These are phyloP conservation scores for Crenuchus spilurus DNA, from an alignment of 2,797 vertebrate genomes.

Conservation along the genomic window DNA sequence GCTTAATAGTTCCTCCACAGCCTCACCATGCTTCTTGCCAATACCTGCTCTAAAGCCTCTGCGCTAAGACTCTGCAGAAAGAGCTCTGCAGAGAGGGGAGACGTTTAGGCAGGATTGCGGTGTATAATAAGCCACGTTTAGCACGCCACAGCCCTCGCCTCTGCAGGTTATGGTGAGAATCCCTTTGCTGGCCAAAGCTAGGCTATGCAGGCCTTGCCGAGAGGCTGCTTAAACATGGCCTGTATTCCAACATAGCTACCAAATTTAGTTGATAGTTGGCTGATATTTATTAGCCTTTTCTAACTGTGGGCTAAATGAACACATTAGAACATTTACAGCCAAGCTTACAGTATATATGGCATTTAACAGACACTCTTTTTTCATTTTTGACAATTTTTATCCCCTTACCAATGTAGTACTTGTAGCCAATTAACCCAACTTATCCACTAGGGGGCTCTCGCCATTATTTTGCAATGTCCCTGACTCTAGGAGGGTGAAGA, in stretches of 20 bases:
- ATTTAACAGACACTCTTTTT: too few species aligned
- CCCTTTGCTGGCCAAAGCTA: not conserved
- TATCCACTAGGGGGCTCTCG: too few species aligned
- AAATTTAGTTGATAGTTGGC: too few species aligned
- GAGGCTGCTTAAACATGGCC: not conserved
- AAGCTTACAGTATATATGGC: too few species aligned
- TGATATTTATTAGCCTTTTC: too few species aligned
- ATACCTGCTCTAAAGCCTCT: constrained; percentile 33
- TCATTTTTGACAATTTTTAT: too few species aligned
- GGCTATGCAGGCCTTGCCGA: not conserved
- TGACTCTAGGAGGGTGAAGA: too few species aligned
- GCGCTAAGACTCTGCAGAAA: not conserved
- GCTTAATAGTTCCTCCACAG: constrained; percentile 26
- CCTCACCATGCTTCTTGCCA: not conserved
- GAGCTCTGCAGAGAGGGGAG: not conserved
- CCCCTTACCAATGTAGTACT: too few species aligned
- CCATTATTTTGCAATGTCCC: too few species aligned
- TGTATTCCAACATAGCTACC: constrained; percentile 17
- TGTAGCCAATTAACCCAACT: too few species aligned
- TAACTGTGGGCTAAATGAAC: too few species aligned
- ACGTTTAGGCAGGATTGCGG: not conserved
- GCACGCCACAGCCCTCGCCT: not conserved
- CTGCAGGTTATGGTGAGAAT: constrained; percentile 7
- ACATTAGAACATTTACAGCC: too few species aligned
- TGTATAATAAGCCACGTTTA: constrained; percentile 19